Base-by-base conservation (phyloP, 2,797 vertebrate species). In the Sparidentex hasta region DNA sequence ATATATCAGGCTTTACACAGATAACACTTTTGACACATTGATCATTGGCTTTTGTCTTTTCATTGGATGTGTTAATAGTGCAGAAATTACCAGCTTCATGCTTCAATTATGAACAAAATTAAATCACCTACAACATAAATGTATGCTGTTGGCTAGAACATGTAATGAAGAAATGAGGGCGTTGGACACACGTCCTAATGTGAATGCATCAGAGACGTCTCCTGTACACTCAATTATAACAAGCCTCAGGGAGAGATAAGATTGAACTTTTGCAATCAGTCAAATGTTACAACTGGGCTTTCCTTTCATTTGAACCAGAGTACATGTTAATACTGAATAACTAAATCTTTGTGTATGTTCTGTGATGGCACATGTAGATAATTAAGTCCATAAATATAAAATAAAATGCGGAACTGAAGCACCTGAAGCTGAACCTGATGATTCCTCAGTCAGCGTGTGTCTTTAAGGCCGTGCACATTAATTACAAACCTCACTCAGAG, bases 381-480 rank as follows among this genome's bases (percentile, higher is more conserved):
- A 80, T 76, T 33, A 71, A 79, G 69, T 21, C 8, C 21, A 51
- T 63, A 13, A 21, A 61, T 44, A 38, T 58, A 0, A 77, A 72
- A 76, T 55, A 20, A 76, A 68, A 57, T 12, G 44, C 44, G 13
- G 13, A 50, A 43, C 27, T 67, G 46, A 71, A 84, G 71, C 69
- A 74, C 72, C 57, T 65, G 55, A 1, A 76, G 81, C 80, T 81
- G 38, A 38, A 38, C 2, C 59, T 27, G 80, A 66, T 1, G 82
- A 64, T 38, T 44, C 62, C 54, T 74, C 73, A 2, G 58, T 65
- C 72, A 4, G 55, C 62, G 65, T 47, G 27, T 58, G 70, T 81
- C 82, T 76, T 84, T 71, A 69, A 79, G 79, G 65, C 76, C 16
- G 11, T 12, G 80, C 73, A 65, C 66, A 63, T 86, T 84, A 84